Conservation (phyloP, 2,888 invertebrate species). For the Ornithoptera alexandrae region DNA sequence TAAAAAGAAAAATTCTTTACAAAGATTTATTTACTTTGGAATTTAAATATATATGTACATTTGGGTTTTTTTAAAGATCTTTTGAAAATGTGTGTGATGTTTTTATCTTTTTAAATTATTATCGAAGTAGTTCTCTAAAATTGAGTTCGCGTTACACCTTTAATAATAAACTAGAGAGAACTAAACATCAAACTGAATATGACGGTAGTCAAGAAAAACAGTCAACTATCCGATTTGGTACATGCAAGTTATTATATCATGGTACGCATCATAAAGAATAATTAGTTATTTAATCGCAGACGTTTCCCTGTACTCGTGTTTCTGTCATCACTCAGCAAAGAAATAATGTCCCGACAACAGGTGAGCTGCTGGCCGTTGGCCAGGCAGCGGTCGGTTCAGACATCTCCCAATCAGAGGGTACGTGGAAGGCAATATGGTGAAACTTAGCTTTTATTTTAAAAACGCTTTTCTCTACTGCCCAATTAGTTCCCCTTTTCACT, state of each 20-base stretch:
- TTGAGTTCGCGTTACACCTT: too few species aligned
- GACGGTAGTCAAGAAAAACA: neutral
- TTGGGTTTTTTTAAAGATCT: too few species aligned
- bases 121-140: too few species aligned
- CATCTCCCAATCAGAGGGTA: slow-evolving; percentile 26
- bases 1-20: too few species aligned
- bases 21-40: too few species aligned
- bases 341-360: slow-evolving; percentile 46
- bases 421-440: slow-evolving; percentile 23
- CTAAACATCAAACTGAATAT: neutral
- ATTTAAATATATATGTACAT: too few species aligned
- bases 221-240: neutral
- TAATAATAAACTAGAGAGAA: too few species aligned
- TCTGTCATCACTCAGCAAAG: slow-evolving; percentile 30
- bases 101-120: too few species aligned
- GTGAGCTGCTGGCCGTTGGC: slow-evolving; percentile 48
- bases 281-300: slow-evolving; percentile 37
- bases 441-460: slow-evolving; percentile 4
- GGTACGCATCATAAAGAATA: slow-evolving; percentile 36
- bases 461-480: neutral
- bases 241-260: neutral
- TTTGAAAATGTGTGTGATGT: too few species aligned
- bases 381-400: slow-evolving; percentile 35
- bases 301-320: slow-evolving; percentile 39
- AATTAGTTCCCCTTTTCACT: neutral